Evolutionary conservation across 23 tunicate species (phyloP), one percentile per base, ranked within the genome.

Genomic region (Aplidium turbinatum): DNA sequence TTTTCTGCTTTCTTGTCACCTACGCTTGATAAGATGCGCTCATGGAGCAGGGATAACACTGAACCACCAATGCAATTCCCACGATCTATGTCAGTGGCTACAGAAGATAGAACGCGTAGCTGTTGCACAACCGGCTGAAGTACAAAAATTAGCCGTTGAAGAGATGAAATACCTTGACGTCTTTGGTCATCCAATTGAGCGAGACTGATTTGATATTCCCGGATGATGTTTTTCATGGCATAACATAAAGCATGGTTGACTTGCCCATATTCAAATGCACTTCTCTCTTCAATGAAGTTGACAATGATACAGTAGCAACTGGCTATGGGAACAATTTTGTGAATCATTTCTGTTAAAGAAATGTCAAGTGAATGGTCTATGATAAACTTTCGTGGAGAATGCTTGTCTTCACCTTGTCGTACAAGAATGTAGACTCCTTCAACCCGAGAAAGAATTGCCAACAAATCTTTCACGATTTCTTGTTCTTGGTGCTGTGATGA

Each of bases 241-340:
- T 86, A 72, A 47, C 80, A 57, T 20, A 91, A 40, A 40, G 97
- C 97, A 75, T 91, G 97, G 58, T 84, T 91, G 36, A 91, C 97
- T 74, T 84, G 85, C 22, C 97, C 97, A 79, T 91, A 91, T 35
- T 82, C 97, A 78, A 91, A 91, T 5, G 65, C 33, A 70, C 72
- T 31, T 77, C 83, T 42, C 35, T 85, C 91, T 75, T 91, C 97
- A 64, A 84, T 84, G 58, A 91, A 91, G 58, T 53, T 84, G 29
- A 73, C 54, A n/a, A 91, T 70, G 6, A 79, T 84, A 25, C 86
- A 84, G 58, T 91, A 84, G 25, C 82, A 84, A 32, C 86, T 71
- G 6, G 97, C 97, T 48, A 91, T 69, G 16, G 90, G 87, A 26
- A 84, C 35, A 38, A 91, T 39, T 2, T 66, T 22, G 7, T 78